These are phyloP conservation scores for Nothura maculosa DNA, from an alignment of 2,797 vertebrate species.

Conservation along the genomic window DNA sequence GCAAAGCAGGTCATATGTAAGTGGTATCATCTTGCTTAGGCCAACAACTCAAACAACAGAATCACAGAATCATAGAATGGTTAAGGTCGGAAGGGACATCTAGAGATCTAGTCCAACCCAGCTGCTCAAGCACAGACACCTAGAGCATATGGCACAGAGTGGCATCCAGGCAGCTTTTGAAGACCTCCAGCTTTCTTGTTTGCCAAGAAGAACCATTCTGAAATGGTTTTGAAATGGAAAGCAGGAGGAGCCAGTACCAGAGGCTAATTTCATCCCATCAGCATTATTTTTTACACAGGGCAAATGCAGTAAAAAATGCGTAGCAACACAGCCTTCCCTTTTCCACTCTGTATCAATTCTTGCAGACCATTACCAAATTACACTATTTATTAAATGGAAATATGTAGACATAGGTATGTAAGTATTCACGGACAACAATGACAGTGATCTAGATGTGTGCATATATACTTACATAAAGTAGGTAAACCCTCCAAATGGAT, in stretches of 20 bases:
- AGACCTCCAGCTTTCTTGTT: not conserved
- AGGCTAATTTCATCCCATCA: not conserved
- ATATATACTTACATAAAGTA: not conserved
- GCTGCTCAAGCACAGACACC: no score
- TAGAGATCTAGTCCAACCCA: no score
- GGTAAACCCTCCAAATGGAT: rapidly evolving
- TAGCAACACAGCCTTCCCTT: not conserved
- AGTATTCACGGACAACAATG: not conserved
- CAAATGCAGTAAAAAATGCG: not conserved
- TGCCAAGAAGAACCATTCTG: not conserved
- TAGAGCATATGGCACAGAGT: no score
- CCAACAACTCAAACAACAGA: not conserved
- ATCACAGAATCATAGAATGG: no score
- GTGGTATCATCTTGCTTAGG: not conserved
- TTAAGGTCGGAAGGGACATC: no score
- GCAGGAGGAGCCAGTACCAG: not conserved
- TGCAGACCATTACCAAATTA: not conserved
- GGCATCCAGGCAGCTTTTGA: no score
- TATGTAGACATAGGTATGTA: not conserved
- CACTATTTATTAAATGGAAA: not conserved
- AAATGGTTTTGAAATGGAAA: no score
- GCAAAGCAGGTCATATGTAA: not conserved
- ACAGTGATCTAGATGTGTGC: not conserved
- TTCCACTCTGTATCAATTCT: not conserved
- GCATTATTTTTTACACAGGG: not conserved